Base-by-base conservation (phyloP, 2,888 invertebrate species). In the Drosophila lutescens region DNA sequence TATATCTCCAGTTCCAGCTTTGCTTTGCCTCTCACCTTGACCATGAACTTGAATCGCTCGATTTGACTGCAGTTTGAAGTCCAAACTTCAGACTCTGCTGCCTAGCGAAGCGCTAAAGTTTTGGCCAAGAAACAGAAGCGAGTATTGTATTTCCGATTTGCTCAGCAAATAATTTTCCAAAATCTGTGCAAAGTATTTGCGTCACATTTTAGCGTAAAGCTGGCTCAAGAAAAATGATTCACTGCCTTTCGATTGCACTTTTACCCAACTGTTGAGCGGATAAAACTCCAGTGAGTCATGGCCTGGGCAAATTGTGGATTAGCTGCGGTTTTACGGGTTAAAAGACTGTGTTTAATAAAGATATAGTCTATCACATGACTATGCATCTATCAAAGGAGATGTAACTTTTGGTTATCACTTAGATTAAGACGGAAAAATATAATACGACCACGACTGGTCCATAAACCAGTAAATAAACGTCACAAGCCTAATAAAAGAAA, bases 11-110 rank as follows among this genome's bases (percentile, higher is more conserved):
- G 17, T n/a, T 9, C 9, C 26, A 26, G 26, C 58, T 58, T 44
- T 60, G 47, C 26, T 55, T 53, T 47, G 49, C 26, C 40, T 40
- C 73, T 70, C 60, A 71, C 87, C 86, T 87, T 83, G 86, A 73
- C 88, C 88, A 63, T 87, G 86, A 88, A 80, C 83, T 76, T 80
- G 70, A 20, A 41, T 40, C 58, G 15, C 46, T 46, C 36, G 49
- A 47, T 46, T 34, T 34, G 58, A 51, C n/a, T 58, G 53, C 58
- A 54, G 49, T 41, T 47, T 53, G 20, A 4, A 49, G 34, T 34
- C 47, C 12, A 17, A 49, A 17, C 20, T 26, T 13, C 20, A 23
- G n/a, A 47, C 10, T 47, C 30, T 43, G 10, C 49, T 34, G 53
- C 58, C 40, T 46, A 61, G 66, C 58, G 46, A 66, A 54, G 58